A percentile compares a stretch with the other conserved stretches of the same genome.
These are phyloP conservation scores for Sebastolobus alascanus DNA, from an alignment of 2,797 vertebrate species.

Conservation along the genomic window DNA sequence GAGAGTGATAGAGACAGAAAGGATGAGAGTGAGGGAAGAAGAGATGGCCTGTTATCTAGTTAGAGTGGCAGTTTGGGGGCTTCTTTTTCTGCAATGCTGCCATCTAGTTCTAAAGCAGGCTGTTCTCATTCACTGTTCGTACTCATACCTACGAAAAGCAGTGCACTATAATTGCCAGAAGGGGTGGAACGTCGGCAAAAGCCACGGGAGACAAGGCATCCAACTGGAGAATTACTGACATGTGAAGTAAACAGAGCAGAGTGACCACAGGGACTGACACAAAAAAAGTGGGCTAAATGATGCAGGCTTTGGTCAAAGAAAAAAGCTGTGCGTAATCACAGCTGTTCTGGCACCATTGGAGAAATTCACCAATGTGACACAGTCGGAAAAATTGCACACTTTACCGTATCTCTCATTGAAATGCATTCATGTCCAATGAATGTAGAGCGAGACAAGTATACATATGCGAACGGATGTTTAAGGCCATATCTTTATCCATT, in stretches of 20 bases:
- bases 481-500: not conserved
- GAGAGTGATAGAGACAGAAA: slow-evolving; percentile 41
- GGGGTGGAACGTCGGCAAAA: slow-evolving; percentile 44
- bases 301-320: not conserved
- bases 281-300: slow-evolving; percentile 19
- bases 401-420: not conserved
- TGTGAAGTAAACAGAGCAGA: slow-evolving; percentile 41
- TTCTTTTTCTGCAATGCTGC: slow-evolving; percentile 57
- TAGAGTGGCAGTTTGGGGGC: slow-evolving; percentile 61
- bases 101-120: slow-evolving; percentile 42
- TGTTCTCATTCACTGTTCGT: not conserved
- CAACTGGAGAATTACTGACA: slow-evolving; percentile 51
- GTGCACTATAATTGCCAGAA: slow-evolving; percentile 22
- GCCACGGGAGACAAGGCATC: slow-evolving; percentile 54
- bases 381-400: not conserved
- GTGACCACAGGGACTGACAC: slow-evolving; percentile 30
- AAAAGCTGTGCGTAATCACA: not conserved
- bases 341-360: not conserved
- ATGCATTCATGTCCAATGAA: not conserved
- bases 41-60: slow-evolving; percentile 47
- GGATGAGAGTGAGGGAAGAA: slow-evolving; percentile 20
- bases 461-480: not conserved
- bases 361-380: not conserved
- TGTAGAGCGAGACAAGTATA: not conserved
- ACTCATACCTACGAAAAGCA: not conserved